phyloP scores from a whole-genome alignment of 2,888 invertebrate species.

The Zhengitettix transpicula region DNA sequence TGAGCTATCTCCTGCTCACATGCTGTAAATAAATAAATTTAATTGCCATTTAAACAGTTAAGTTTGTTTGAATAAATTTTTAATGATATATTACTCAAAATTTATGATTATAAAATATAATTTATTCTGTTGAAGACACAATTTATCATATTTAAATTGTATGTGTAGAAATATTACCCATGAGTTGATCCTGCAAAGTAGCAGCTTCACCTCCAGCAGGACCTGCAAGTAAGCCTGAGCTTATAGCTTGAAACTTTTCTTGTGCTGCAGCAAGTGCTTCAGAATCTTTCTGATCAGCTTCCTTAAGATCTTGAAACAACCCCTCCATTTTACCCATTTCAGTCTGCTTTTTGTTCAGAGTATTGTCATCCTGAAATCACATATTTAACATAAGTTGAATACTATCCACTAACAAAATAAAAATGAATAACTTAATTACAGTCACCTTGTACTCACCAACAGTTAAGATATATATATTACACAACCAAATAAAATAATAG shows the following conservation, averaged over 20 bases:
- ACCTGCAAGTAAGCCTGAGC: conserved; percentile 62
- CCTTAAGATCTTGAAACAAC: conserved; percentile 49
- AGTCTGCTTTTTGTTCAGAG: conserved; percentile 39
- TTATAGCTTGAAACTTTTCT: conserved; percentile 66
- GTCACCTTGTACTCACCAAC: too few species aligned
- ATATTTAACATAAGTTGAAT: too few species aligned
- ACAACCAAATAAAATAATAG: too few species aligned
- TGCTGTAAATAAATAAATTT: conserved; percentile 27
- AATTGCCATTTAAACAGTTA: too few species aligned
- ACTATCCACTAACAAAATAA: too few species aligned
- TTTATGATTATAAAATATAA: too few species aligned
- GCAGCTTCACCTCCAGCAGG: conserved; percentile 58
- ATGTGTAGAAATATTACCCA: conserved; percentile 33
- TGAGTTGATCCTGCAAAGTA: conserved; percentile 78
- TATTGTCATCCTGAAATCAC: conserved; percentile 35
- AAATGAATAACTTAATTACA: too few species aligned
- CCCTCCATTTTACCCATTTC: conserved; percentile 41
- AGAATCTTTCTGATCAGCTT: conserved; percentile 46
- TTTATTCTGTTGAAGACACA: too few species aligned
- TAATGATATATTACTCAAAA: too few species aligned
- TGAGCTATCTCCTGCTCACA: conserved; percentile 56
- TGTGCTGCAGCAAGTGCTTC: conserved; percentile 56
- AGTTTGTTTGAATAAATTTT: too few species aligned
- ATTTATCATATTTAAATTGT: too few species aligned
- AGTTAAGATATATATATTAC: too few species aligned